Conservation (phyloP, 2,113 vertebrate genomes). For the Uropsilus gracilis region DNA sequence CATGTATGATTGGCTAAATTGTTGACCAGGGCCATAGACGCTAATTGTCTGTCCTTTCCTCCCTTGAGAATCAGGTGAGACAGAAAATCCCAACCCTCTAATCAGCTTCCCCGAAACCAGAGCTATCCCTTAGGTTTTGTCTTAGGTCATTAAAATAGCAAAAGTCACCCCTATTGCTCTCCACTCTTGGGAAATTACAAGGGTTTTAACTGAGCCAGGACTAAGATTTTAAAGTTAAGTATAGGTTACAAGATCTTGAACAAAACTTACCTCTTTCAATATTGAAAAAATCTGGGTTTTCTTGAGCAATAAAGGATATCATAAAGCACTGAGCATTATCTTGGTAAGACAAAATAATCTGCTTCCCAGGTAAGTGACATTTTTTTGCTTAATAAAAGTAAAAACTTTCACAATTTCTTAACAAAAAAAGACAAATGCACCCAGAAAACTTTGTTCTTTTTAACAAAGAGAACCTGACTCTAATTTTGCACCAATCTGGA, state of each 20-base stretch:
- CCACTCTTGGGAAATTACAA: too few relatives aligned
- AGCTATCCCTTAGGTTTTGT: too few relatives aligned
- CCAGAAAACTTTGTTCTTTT: not conserved
- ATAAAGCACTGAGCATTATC: not conserved
- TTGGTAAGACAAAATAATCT: not conserved
- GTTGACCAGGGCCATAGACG: too few relatives aligned
- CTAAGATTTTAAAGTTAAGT: not conserved
- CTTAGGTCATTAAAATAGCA: too few relatives aligned
- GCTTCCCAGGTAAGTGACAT: not conserved
- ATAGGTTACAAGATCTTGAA: not conserved
- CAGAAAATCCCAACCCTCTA: too few relatives aligned
- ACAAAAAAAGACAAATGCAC: not conserved
- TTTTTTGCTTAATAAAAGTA: too few relatives aligned
- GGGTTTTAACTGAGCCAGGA: not conserved
- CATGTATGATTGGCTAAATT: too few relatives aligned
- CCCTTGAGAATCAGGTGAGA: too few relatives aligned
- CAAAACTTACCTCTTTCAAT: not conserved
- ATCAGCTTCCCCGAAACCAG: too few relatives aligned
- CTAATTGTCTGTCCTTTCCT: too few relatives aligned
- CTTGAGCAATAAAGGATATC: not conserved
- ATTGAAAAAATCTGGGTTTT: not conserved
- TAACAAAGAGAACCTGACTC: not conserved
- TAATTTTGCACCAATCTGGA: too few relatives aligned
- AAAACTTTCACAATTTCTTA: not conserved
- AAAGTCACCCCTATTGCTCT: too few relatives aligned